These are phyloP conservation scores for Heliconius eleuchia DNA, from an alignment of 1,140 invertebrate genomes.

Conservation along the genomic window DNA sequence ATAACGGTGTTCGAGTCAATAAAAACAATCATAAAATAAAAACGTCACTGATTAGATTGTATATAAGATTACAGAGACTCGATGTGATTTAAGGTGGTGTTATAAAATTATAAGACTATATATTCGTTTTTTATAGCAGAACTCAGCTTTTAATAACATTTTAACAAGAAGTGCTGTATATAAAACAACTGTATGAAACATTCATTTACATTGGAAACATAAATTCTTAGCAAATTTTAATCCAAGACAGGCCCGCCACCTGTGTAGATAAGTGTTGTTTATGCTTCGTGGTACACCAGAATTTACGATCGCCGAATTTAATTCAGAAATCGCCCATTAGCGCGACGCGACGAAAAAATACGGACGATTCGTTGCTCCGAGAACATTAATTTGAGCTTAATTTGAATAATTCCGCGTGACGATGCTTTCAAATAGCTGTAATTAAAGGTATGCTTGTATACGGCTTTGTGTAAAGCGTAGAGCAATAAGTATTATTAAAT, in stretches of 20 bases:
- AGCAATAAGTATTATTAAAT: slow-evolving; percentile 23
- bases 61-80: slow-evolving; percentile 1
- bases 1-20: slow-evolving; percentile 1
- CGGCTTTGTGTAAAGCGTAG: slow-evolving; percentile 36
- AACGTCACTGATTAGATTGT: slow-evolving; percentile 11
- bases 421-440: slow-evolving; percentile 70
- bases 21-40: slow-evolving; percentile 13
- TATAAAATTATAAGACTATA: slow-evolving; percentile 1
- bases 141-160: background rate
- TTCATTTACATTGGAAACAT: slow-evolving; percentile 33
- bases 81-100: background rate
- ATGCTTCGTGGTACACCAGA: slow-evolving; percentile 44
- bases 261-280: slow-evolving; percentile 53
- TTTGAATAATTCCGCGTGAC: slow-evolving; percentile 75
- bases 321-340: slow-evolving; percentile 70
- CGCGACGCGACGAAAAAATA: slow-evolving; percentile 62
- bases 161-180: background rate
- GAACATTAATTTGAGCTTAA: slow-evolving; percentile 70
- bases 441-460: slow-evolving; percentile 65
- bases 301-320: slow-evolving; percentile 68
- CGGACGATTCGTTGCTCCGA: slow-evolving; percentile 63
- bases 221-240: slow-evolving; percentile 42
- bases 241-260: slow-evolving; percentile 48
- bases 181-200: slow-evolving; percentile 22
- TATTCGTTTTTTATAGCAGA: slow-evolving; percentile 3